phyloP scores from a whole-genome alignment of 2,113 vertebrate species.

The Oreochromis niloticus region DNA sequence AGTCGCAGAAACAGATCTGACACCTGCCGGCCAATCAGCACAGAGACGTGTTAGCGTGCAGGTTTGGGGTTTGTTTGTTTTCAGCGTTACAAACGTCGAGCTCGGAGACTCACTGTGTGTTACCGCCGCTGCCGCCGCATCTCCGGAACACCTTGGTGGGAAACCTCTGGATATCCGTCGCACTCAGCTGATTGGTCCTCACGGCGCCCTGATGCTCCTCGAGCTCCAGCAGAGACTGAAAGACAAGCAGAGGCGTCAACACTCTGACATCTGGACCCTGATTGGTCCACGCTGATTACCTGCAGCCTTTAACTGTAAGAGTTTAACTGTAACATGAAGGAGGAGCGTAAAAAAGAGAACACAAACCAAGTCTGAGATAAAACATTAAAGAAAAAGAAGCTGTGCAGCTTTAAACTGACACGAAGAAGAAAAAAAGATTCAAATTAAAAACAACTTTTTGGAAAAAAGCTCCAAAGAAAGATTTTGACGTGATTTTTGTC shows the following conservation, averaged over 20 bases:
- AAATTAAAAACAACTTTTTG: neutral
- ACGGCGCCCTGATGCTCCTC: conserved; percentile 71
- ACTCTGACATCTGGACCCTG: neutral
- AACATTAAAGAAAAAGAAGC: neutral
- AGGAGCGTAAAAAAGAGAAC: neutral
- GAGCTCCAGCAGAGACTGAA: conserved; percentile 69
- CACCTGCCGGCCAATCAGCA: conserved; percentile 55
- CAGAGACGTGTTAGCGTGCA: neutral
- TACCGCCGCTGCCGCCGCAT: conserved; percentile 19
- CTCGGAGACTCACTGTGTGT: conserved; percentile 60
- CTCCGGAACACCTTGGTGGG: conserved; percentile 63
- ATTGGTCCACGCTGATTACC: neutral
- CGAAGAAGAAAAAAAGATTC: neutral
- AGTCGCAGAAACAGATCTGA: conserved; percentile 75
- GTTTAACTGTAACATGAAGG: neutral
- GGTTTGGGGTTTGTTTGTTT: neutral
- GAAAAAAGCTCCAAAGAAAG: neutral
- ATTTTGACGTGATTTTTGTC: neutral
- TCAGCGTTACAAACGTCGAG: neutral
- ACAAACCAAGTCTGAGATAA: neutral
- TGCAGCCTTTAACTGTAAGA: neutral
- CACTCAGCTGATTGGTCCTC: conserved; percentile 53
- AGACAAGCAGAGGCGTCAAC: neutral
- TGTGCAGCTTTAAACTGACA: neutral
- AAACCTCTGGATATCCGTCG: conserved; percentile 64